Conservation (phyloP, 2,888 invertebrate species). For the Baccha elongata region DNA sequence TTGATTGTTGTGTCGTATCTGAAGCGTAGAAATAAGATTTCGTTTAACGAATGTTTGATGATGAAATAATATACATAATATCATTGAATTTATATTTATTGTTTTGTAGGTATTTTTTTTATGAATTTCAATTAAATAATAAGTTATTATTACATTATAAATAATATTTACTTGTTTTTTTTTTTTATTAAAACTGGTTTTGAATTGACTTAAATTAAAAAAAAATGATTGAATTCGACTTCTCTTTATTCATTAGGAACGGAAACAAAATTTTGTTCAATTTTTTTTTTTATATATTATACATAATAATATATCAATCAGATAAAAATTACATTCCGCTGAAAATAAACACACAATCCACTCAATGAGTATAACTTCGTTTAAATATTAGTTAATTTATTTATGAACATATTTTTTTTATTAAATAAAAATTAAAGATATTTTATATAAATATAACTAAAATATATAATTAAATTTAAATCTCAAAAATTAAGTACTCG, state of each 20-base stretch:
- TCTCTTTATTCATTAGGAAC: slow-evolving; percentile 9
- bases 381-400: slow-evolving; percentile 46
- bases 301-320: slow-evolving; percentile 18
- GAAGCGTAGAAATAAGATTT: slow-evolving; percentile 27
- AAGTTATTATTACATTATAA: slow-evolving; percentile 47
- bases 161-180: too few species aligned
- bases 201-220: slow-evolving; percentile 31
- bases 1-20: slow-evolving; percentile 29
- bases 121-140: slow-evolving; percentile 43
- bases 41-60: slow-evolving; percentile 8
- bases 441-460: neutral
- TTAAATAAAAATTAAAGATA: slow-evolving; percentile 1
- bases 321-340: slow-evolving; percentile 55
- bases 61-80: slow-evolving; percentile 2
- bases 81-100: neutral
- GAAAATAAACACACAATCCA: slow-evolving; percentile 26
- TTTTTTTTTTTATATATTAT: slow-evolving; percentile 15
- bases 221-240: slow-evolving; percentile 29
- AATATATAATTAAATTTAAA: neutral
- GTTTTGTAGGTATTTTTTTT: slow-evolving; percentile 7
- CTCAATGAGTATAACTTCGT: slow-evolving; percentile 39
- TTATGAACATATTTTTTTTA: slow-evolving; percentile 19
- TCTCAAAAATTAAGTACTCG: slow-evolving; percentile 17
- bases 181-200: slow-evolving; percentile 14
- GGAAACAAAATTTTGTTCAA: neutral